Base-by-base conservation (phyloP, 1,140 invertebrate genomes). In the Brachionus sp. region DNA sequence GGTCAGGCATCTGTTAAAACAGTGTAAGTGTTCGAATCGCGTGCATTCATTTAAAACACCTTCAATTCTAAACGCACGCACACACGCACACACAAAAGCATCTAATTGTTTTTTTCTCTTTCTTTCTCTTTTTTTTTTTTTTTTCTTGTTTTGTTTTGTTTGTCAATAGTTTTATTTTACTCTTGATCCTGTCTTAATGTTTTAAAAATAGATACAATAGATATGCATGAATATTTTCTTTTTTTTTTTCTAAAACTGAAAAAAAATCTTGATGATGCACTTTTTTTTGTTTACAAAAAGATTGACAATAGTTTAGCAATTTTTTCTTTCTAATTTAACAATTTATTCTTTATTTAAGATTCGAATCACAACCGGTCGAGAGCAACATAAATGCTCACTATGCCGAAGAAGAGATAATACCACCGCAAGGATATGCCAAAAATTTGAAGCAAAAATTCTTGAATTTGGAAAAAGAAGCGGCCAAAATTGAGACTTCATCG, bases 381-480 rank as follows among this genome's bases (percentile, higher is more conserved):
- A 68, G 57, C 25, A 83, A 25, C 39, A 70, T 83, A 9, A 70
- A 83, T 33, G 13, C 33, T 37, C 57, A 66, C 10, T 68, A 50
- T 66, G 37, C 62, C 19, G 53, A 83, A 33, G 82, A 83, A 73
- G 82, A 83, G n/a, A 77, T 83, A 1, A 70, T 83, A 53, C 82
- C 82, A 75, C 16, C 44, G 23, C 33, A 53, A 62, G 82, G 82
- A 39, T 37, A 44, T 16, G 82, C 82, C 6, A 64, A 83, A 83
- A 25, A 50, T 37, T 62, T 83, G 29, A 83, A 75, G 29, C 46
- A 83, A 44, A 70, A 57, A 53, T 83, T 70, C 35, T 16, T 50
- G 13, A 70, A 73, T n/a, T 46, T 73, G 16, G 42, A 83, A 77
- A 73, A 83, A 77, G 66, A 83, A 37, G 82, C 64, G 19, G 37